phyloP scores from a whole-genome alignment of 2,888 invertebrate species.

The Melanophora roralis region DNA sequence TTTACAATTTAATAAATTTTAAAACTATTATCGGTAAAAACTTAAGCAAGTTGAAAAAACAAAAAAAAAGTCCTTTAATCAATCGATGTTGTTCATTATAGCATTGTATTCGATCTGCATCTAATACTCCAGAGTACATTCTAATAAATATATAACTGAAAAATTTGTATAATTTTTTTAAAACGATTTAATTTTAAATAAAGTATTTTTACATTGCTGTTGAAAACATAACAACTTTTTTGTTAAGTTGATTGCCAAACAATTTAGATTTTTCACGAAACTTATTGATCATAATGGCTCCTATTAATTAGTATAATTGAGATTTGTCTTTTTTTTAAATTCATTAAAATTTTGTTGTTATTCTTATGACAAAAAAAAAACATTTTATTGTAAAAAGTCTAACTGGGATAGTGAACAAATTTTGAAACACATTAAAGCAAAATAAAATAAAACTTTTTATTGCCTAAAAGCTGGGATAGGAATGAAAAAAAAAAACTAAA shows the following conservation, averaged over 20 bases:
- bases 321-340: constrained; percentile 55
- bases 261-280: constrained; percentile 78
- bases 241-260: constrained; percentile 77
- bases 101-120: constrained; percentile 15
- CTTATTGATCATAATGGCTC: constrained; percentile 78
- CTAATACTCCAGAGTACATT: constrained; percentile 4
- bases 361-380: constrained; percentile 63
- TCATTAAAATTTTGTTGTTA: constrained; percentile 63
- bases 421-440: constrained; percentile 67
- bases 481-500: constrained; percentile 40
- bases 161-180: neutral
- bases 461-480: constrained; percentile 40
- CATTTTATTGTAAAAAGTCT: constrained; percentile 71
- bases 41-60: constrained; percentile 9
- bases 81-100: constrained; percentile 32
- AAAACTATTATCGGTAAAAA: too few relatives aligned
- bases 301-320: constrained; percentile 77
- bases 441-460: constrained; percentile 4
- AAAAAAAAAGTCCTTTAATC: neutral
- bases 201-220: neutral
- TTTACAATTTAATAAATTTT: too few relatives aligned
- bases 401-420: constrained; percentile 40
- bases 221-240: constrained; percentile 71
- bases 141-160: neutral
- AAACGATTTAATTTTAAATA: constrained; percentile 12